Percentiles rank a stretch among this genome's conserved stretches.
Evolutionary conservation across 2,888 invertebrate species (phyloP).

Genomic region (Phaonia tiefii): DNA sequence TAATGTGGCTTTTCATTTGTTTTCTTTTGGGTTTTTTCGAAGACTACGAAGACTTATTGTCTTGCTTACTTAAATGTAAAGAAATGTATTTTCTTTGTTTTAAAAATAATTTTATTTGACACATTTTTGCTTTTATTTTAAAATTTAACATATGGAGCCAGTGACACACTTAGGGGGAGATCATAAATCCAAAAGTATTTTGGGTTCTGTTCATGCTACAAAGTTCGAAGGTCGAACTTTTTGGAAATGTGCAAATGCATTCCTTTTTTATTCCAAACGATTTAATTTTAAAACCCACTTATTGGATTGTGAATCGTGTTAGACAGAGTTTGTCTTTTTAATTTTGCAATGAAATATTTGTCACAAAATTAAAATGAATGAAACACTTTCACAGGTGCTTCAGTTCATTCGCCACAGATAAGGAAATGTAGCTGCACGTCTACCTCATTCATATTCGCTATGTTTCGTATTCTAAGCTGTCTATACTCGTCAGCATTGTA

Average conservation of each 20-base stretch:
- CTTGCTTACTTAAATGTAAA: neutral
- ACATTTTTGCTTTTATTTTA: slow-evolving; percentile 23
- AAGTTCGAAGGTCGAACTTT: slow-evolving; percentile 11
- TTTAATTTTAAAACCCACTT: slow-evolving; percentile 11
- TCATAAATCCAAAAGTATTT: too few species aligned
- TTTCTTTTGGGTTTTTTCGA: slow-evolving; percentile 18
- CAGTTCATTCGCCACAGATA: too few species aligned
- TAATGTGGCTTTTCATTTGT: slow-evolving; percentile 46
- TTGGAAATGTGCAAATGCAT: too few species aligned
- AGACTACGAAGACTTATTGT: neutral
- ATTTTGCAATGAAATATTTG: too few species aligned
- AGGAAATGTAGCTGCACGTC: too few species aligned
- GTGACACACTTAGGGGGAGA: slow-evolving; percentile 28
- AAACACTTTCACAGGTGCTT: too few species aligned
- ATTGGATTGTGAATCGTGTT: neutral
- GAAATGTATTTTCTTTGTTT: slow-evolving; percentile 18
- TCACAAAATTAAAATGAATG: too few species aligned
- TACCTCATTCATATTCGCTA: too few species aligned
- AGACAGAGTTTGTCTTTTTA: slow-evolving; percentile 5
- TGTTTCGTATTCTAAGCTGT: too few species aligned
- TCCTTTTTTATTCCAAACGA: neutral
- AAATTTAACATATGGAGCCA: neutral
- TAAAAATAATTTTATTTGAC: slow-evolving; percentile 43
- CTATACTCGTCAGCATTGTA: too few species aligned
- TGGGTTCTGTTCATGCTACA: neutral